These are phyloP conservation scores for Zapornia atra DNA, from an alignment of 2,113 vertebrate genomes.

Conservation along the genomic window DNA sequence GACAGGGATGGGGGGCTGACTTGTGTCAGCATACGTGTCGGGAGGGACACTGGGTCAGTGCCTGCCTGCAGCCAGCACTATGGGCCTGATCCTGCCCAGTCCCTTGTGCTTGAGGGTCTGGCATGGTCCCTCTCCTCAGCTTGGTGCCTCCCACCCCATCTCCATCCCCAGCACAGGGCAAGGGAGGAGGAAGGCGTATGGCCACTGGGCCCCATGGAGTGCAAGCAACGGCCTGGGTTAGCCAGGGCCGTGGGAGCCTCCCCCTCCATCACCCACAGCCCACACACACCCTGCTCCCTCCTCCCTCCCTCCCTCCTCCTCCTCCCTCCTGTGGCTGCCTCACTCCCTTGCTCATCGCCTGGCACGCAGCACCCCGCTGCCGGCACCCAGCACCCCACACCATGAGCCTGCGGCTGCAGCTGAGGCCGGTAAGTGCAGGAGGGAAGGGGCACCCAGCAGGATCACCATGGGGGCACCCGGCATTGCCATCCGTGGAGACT, in stretches of 20 bases:
- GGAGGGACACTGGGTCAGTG: background rate
- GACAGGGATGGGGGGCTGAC: background rate
- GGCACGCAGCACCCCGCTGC: background rate
- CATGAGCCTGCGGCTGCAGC: constrained; percentile 79
- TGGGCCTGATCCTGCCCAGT: background rate
- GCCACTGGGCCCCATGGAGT: fast-evolving
- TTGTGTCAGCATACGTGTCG: fast-evolving
- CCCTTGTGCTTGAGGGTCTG: background rate
- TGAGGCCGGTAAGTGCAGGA: constrained; percentile 77
- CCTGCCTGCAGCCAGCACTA: background rate
- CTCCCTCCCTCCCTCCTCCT: background rate
- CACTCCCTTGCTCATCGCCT: background rate
- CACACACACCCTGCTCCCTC: background rate
- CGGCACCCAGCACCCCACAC: background rate
- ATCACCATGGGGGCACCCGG: fast-evolving
- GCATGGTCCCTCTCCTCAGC: background rate
- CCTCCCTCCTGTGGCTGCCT: background rate
- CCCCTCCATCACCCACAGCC: background rate
- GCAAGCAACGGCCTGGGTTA: background rate
- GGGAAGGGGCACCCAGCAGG: background rate
- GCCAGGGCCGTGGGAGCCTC: background rate
- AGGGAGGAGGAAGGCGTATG: background rate
- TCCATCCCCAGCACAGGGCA: background rate
- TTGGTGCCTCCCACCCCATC: background rate
- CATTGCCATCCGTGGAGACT: background rate